Conservation (phyloP, 92 coral and sea anemone genomes). For the Anthopleura xanthogrammica region DNA sequence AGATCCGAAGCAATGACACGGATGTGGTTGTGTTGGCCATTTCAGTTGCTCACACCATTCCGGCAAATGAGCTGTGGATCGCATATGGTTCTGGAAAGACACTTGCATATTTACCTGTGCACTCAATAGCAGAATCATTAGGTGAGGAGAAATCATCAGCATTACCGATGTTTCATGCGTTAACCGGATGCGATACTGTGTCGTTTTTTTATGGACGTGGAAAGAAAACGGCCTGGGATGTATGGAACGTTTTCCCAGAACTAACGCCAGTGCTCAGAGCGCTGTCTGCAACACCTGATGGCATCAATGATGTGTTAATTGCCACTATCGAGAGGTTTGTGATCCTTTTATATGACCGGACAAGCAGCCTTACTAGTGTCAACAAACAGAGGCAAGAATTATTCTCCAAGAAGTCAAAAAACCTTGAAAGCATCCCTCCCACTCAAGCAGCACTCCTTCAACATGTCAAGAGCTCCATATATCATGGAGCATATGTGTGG, state of each 20-base stretch:
- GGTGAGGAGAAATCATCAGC: constrained; percentile 49
- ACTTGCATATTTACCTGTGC: constrained; percentile 31
- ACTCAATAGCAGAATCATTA: constrained; percentile 44
- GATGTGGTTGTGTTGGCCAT: constrained; percentile 58
- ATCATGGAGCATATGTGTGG: constrained; percentile 44
- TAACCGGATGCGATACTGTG: constrained; percentile 68
- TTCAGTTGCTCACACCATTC: constrained; percentile 33
- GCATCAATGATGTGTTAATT: constrained; percentile 30
- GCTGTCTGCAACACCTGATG: constrained; percentile 43
- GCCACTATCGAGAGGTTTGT: constrained; percentile 42
- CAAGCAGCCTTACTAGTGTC: constrained; percentile 44
- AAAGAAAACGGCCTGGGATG: constrained; percentile 63
- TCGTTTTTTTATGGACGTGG: constrained; percentile 55
- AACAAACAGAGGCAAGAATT: constrained; percentile 44
- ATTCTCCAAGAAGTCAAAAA: constrained; percentile 44
- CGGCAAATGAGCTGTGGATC: constrained; percentile 40
- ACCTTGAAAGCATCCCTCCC: constrained; percentile 43
- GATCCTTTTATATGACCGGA: constrained; percentile 39
- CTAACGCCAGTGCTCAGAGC: constrained; percentile 47
- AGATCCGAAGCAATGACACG: constrained; percentile 44
- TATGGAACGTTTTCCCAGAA: constrained; percentile 57
- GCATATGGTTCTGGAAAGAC: constrained; percentile 45
- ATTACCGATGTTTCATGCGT: constrained; percentile 63
- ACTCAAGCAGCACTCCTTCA: constrained; percentile 55
- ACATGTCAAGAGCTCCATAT: constrained; percentile 54